These are phyloP conservation scores for Monarcha castaneiventris DNA, from an alignment of 2,113 vertebrate genomes.

Conservation along the genomic window DNA sequence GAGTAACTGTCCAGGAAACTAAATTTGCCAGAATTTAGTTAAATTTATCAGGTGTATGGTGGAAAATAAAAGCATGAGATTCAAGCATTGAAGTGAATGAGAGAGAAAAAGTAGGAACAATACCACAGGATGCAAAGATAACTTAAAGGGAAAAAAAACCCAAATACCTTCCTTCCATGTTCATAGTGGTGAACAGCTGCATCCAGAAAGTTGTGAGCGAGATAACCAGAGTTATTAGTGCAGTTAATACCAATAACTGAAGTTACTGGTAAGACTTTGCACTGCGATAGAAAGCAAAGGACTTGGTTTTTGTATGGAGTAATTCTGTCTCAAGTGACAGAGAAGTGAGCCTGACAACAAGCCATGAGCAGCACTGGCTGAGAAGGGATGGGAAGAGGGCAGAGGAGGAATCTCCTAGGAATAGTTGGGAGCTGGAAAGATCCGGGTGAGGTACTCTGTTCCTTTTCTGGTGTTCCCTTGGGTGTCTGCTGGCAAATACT, in stretches of 20 bases:
- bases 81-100: background rate
- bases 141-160: background rate
- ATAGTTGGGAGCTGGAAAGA: background rate
- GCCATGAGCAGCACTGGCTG: background rate
- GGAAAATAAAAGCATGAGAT: background rate
- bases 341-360: background rate
- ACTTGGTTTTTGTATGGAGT: background rate
- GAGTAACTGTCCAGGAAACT: background rate
- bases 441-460: rapidly evolving
- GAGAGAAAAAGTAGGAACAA: background rate
- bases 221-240: background rate
- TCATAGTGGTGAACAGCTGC: background rate
- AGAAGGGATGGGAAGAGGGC: background rate
- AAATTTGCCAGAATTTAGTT: background rate
- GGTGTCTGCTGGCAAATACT: background rate
- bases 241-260: background rate
- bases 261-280: background rate
- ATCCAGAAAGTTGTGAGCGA: background rate
- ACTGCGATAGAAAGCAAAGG: background rate
- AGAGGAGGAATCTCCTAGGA: background rate
- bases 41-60: background rate
- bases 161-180: background rate
- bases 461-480: background rate
- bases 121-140: background rate
- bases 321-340: background rate